A percentile compares a stretch with the other conserved stretches of the same genome.
These are phyloP conservation scores for Spisula solida DNA, from an alignment of 2,888 invertebrate genomes.

Conservation along the genomic window DNA sequence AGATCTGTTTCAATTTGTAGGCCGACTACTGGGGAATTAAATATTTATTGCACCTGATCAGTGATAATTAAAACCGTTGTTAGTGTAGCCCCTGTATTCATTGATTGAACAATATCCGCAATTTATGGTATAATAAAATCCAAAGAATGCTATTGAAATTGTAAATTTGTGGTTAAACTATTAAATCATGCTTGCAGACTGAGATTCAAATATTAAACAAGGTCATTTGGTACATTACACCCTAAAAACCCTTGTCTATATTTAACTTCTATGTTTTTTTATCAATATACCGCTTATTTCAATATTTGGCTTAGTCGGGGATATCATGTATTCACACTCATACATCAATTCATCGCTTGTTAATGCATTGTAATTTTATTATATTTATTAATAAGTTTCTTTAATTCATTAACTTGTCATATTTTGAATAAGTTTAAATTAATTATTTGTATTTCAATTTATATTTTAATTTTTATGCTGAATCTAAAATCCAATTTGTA, in stretches of 20 bases:
- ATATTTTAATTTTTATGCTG: background rate
- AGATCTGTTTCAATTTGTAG: slow-evolving; percentile 5
- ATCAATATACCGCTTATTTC: background rate
- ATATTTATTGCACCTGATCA: slow-evolving; percentile 12
- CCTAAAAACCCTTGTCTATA: background rate
- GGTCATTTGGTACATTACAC: slow-evolving; percentile 7
- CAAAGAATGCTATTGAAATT: background rate
- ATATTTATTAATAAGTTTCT: background rate
- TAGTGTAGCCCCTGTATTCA: background rate
- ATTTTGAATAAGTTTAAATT: background rate
- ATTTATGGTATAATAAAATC: slow-evolving; percentile 18
- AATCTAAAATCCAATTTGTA: too few relatives aligned
- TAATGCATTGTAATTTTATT: background rate
- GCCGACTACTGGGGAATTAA: slow-evolving; percentile 3
- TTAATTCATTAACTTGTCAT: too few relatives aligned
- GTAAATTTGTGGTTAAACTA: background rate
- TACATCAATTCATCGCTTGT: background rate
- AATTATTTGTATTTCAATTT: background rate
- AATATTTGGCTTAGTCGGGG: background rate
- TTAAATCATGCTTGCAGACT: background rate
- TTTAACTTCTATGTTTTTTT: background rate
- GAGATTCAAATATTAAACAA: background rate
- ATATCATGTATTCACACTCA: too few relatives aligned
- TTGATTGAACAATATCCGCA: background rate
- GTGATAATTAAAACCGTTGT: slow-evolving; percentile 2